Conservation (phyloP, 2,113 vertebrate genomes). For the Nothocercus julius region DNA sequence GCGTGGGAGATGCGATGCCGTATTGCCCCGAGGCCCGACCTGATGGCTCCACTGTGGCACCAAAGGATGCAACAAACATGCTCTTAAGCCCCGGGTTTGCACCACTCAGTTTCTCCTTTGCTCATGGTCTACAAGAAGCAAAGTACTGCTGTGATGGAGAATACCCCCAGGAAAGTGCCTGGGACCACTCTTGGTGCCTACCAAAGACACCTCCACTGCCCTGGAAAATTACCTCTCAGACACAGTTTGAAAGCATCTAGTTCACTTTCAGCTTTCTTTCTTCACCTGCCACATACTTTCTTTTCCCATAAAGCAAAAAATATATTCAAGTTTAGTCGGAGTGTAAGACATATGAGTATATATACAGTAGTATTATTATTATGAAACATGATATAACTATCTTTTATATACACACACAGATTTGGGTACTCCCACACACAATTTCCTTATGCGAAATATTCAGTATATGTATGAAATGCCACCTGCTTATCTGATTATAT, state of each 20-base stretch:
- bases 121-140: fast-evolving
- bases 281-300: background rate
- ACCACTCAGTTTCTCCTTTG: background rate
- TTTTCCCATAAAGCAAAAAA: background rate
- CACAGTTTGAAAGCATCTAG: background rate
- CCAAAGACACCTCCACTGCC: background rate
- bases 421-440: background rate
- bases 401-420: background rate
- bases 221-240: background rate
- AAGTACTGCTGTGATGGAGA: background rate
- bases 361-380: background rate
- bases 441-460: background rate
- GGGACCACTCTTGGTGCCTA: background rate
- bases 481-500: background rate
- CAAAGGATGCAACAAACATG: background rate
- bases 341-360: background rate
- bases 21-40: background rate
- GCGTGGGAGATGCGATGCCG: fast-evolving
- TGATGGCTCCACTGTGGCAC: background rate
- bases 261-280: background rate
- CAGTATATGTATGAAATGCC: background rate
- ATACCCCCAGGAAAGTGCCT: background rate
- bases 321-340: background rate
- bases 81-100: background rate
- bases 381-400: background rate